Evolutionary conservation across 2,113 vertebrate genomes (phyloP).

Genomic region (Corvus moneduloides): DNA sequence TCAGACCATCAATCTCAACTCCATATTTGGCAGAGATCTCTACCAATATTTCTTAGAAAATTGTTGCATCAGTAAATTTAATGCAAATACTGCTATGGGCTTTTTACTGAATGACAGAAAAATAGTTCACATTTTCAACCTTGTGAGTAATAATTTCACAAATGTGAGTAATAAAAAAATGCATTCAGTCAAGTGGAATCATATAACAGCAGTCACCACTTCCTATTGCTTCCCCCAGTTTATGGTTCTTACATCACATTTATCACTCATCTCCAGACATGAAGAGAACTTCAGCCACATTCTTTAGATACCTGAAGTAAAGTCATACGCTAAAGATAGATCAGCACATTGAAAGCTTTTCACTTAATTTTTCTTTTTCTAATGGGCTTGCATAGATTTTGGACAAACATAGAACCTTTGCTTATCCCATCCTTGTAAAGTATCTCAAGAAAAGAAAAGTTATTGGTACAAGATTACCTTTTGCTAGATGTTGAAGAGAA

Average conservation of each 20-base stretch:
- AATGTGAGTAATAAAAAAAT: not conserved
- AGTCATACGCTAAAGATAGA: not conserved
- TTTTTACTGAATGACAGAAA: not conserved
- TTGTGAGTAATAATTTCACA: not conserved
- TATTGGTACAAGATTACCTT: not conserved
- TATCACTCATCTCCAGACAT: not conserved
- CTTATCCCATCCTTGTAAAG: not conserved
- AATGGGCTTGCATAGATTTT: not conserved
- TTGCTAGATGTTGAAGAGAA: not conserved
- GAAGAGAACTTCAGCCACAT: not conserved
- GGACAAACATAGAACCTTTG: not conserved
- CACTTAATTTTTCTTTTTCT: not conserved
- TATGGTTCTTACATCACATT: not conserved
- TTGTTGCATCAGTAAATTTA: not conserved
- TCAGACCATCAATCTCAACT: not conserved
- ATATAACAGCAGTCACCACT: not conserved
- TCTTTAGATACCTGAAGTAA: not conserved
- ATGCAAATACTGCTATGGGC: not conserved
- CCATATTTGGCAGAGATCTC: not conserved
- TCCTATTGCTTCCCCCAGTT: not conserved
- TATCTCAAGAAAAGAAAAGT: not conserved
- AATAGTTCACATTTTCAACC: not conserved
- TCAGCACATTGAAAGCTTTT: not conserved
- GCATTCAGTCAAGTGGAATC: not conserved
- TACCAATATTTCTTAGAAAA: not conserved